Evolutionary conservation across 1,140 invertebrate genomes (phyloP).

Genomic region (Plectrocnemia conspersa): DNA sequence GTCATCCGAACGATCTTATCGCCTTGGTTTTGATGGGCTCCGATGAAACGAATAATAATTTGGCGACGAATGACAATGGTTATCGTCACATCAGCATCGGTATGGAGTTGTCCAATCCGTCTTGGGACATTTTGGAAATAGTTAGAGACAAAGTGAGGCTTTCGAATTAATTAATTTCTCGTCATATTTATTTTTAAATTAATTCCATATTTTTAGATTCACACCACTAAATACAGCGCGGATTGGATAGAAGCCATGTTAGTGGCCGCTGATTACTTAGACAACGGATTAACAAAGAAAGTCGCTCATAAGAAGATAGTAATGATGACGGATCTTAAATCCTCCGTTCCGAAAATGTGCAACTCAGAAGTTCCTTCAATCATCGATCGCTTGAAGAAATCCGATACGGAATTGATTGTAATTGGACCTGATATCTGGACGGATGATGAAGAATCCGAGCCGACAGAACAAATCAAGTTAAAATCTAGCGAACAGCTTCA

Average conservation of each 20-base stretch:
- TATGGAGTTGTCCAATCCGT: slow-evolving; percentile 6
- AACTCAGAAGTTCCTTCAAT: slow-evolving; percentile 34
- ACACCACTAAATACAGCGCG: slow-evolving; percentile 41
- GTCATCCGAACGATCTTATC: slow-evolving; percentile 42
- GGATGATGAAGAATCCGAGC: slow-evolving; percentile 29
- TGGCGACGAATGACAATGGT: slow-evolving; percentile 37
- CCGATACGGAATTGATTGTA: slow-evolving; percentile 44
- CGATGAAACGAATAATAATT: slow-evolving; percentile 42
- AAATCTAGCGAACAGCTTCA: not conserved
- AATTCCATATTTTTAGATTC: slow-evolving; percentile 33
- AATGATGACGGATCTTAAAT: slow-evolving; percentile 46
- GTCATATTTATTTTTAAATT: slow-evolving; percentile 11
- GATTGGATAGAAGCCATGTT: slow-evolving; percentile 47
- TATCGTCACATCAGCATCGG: slow-evolving; percentile 27
- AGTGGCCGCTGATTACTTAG: slow-evolving; percentile 44
- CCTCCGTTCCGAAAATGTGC: slow-evolving; percentile 26
- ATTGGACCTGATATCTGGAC: slow-evolving; percentile 43
- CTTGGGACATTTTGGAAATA: slow-evolving; percentile 26
- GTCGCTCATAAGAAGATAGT: slow-evolving; percentile 44
- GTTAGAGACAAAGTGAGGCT: slow-evolving; percentile 24
- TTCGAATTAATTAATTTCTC: slow-evolving; percentile 13
- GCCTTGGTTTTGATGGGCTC: slow-evolving; percentile 44
- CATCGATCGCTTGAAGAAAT: slow-evolving; percentile 40
- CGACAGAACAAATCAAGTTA: slow-evolving; percentile 34
- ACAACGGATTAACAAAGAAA: slow-evolving; percentile 39